Evolutionary conservation across 2,888 invertebrate species (phyloP), one percentile per base, ranked within the genome.

Genomic region (Agrotis ipsilon): DNA sequence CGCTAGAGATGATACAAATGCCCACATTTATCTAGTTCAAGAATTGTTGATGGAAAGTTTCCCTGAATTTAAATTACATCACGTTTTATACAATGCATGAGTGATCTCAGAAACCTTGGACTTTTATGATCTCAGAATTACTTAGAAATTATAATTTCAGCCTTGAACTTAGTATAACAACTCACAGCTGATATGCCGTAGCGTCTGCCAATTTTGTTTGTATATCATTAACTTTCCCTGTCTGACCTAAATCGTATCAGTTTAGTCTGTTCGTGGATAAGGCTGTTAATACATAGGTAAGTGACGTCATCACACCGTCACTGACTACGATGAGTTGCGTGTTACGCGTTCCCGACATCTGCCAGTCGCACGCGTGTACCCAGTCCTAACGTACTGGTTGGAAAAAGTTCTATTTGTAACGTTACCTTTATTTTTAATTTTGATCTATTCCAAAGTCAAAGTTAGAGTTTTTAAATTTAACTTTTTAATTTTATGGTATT

Each of bases 281-380:
- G 83, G 86, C 75, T 83, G 83, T 79, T 80, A 86, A 84, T 87
- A 87, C 78, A 85, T 78, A 76, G 81, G 84, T 80, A 79, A 80
- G 89, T 92, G 92, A 91, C 92, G 92, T 93, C 92, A 94, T 81
- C 75, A 78, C 82, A 75, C 86, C 92, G 92, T 92, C 91, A 92
- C 87, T 83, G 87, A 82, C 80, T 78, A 79, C 86, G 87, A 89
- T 88, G 90, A 89, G 89, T 88, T 89, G 91, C 89, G 91, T 91
- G 82, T 82, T 85, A 81, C 86, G 88, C 77, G 76, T 80, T 80
- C 79, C 79, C 74, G 65, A 82, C 80, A 82, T 75, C 81, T 85
- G 86, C 87, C 90, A 91, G 92, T 91, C 84, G 86, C 75, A 84
- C 88, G 89, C 89, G 87, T 87, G 83, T 75, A 75, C 82, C 85